Evolutionary conservation across 2,797 vertebrate species (phyloP).

Genomic region (Carcharodon carcharias): DNA sequence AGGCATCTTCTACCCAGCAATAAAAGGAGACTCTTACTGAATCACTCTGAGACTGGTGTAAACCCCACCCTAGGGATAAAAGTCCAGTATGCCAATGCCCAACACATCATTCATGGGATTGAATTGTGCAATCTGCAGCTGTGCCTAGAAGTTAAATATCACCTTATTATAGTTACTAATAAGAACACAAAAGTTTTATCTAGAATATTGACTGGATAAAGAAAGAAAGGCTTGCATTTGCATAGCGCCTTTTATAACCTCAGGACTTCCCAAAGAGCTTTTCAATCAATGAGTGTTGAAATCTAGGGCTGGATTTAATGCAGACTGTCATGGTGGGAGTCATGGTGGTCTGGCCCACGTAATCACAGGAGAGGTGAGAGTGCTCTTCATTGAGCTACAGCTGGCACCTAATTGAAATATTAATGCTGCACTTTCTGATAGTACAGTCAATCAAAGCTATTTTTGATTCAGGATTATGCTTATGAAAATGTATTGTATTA

Average conservation of each 20-base stretch:
- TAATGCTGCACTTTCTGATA: neutral
- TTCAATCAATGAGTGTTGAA: neutral
- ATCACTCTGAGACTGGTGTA: neutral
- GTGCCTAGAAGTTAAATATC: neutral
- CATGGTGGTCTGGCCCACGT: neutral
- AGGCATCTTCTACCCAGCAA: neutral
- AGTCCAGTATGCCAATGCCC: neutral
- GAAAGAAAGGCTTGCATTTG: neutral
- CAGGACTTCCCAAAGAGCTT: neutral
- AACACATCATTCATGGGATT: neutral
- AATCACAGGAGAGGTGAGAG: neutral
- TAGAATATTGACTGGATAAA: neutral
- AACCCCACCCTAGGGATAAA: neutral
- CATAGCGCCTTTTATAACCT: neutral
- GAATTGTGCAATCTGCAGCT: neutral
- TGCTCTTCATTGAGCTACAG: neutral
- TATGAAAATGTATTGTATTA: neutral
- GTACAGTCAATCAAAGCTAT: neutral
- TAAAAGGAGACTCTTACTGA: neutral
- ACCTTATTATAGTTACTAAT: neutral
- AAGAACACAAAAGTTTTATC: neutral
- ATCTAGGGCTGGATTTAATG: neutral
- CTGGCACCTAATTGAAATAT: neutral
- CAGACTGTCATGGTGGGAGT: neutral
- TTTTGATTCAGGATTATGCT: neutral